phyloP scores from a whole-genome alignment of 1,140 invertebrate genomes.

The Drosophila funebris region DNA sequence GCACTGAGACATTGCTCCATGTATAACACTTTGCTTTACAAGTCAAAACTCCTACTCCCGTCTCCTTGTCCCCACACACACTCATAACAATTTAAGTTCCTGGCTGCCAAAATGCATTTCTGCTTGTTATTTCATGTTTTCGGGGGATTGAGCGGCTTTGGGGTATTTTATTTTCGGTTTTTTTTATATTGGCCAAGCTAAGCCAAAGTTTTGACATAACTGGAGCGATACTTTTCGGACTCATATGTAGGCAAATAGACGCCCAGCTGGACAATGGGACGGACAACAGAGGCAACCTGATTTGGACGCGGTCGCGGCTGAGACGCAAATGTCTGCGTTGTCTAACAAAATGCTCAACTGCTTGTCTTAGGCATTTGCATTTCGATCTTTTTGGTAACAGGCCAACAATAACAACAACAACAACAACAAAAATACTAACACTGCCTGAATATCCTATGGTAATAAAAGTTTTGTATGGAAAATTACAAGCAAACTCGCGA shows the following conservation, averaged over 20 bases:
- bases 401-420: constrained; percentile 36
- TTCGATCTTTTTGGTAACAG: constrained; percentile 77
- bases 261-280: constrained; percentile 5
- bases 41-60: constrained; percentile 6
- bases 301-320: constrained; percentile 50
- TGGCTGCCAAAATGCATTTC: constrained; percentile 48
- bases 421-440: constrained; percentile 23
- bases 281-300: constrained; percentile 59
- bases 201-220: constrained; percentile 69
- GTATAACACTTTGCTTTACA: constrained; percentile 74
- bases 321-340: constrained; percentile 53
- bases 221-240: constrained; percentile 54
- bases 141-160: neutral
- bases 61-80: neutral
- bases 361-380: constrained; percentile 78
- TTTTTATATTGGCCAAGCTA: neutral
- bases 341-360: constrained; percentile 72
- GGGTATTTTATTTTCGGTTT: constrained; percentile 39
- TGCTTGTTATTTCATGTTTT: constrained; percentile 63
- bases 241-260: constrained; percentile 46
- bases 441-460: constrained; percentile 64
- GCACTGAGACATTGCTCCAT: constrained; percentile 39
- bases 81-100: constrained; percentile 17
- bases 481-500: constrained; percentile 60
- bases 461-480: constrained; percentile 75